phyloP scores from a whole-genome alignment of 2,113 vertebrate genomes.

The Lanius ludovicianus region DNA sequence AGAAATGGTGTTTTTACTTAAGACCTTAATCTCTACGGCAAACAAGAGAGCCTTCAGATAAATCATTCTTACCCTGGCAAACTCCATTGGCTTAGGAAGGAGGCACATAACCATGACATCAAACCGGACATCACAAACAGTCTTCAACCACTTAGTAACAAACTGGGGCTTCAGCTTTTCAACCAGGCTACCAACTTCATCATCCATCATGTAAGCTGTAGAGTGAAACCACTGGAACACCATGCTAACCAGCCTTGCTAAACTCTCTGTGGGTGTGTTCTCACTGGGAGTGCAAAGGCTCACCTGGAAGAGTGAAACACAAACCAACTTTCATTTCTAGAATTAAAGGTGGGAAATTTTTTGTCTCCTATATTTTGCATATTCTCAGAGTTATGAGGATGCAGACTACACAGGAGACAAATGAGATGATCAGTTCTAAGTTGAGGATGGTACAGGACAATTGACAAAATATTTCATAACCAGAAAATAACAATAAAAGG shows the following conservation, averaged over 20 bases:
- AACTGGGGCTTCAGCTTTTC: slow-evolving; percentile 99
- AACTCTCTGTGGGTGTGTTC: slow-evolving; percentile 96
- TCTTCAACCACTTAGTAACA: slow-evolving; percentile 98
- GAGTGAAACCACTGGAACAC: slow-evolving; percentile 99
- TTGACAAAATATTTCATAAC: neutral
- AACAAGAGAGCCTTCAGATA: neutral
- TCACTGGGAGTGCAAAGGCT: slow-evolving; percentile 97
- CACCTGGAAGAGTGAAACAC: slow-evolving; percentile 77
- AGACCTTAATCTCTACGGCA: neutral
- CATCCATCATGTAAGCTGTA: slow-evolving; percentile 99
- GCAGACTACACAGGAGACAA: neutral
- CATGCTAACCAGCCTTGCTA: slow-evolving; percentile 97
- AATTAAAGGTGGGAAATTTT: neutral
- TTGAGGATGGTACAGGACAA: neutral
- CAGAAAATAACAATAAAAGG: neutral
- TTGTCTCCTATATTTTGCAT: neutral
- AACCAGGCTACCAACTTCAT: slow-evolving; percentile 97
- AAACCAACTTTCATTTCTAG: neutral
- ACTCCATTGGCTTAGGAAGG: slow-evolving; percentile 97
- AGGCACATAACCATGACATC: slow-evolving; percentile 99
- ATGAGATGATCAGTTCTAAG: neutral
- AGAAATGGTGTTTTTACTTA: neutral
- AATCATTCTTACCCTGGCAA: slow-evolving; percentile 86
- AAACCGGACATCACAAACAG: slow-evolving; percentile 95
- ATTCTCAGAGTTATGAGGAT: neutral